Evolutionary conservation across 2,113 vertebrate species (phyloP).

Genomic region (Panthera tigris): DNA sequence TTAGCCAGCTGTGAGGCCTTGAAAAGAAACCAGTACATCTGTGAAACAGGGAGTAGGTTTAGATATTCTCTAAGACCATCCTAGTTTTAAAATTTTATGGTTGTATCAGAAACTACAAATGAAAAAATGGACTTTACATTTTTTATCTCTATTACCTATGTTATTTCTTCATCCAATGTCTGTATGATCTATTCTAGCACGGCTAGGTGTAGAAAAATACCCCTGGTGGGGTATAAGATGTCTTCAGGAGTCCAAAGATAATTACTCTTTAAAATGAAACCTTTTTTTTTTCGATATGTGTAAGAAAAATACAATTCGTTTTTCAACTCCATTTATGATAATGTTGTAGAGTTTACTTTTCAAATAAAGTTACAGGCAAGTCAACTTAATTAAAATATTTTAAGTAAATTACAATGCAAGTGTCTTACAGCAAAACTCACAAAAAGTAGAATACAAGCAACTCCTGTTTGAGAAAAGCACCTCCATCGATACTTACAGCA

Average conservation of each 20-base stretch:
- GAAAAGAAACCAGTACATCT: neutral
- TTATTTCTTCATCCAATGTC: neutral
- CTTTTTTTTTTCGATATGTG: neutral
- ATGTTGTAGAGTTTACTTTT: neutral
- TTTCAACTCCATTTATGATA: neutral
- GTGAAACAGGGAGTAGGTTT: neutral
- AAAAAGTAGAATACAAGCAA: neutral
- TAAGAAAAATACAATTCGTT: neutral
- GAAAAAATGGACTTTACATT: neutral
- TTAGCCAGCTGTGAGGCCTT: neutral
- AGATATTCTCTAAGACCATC: neutral
- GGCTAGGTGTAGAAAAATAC: neutral
- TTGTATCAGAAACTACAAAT: neutral
- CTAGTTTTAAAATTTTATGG: neutral
- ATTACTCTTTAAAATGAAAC: too few relatives aligned
- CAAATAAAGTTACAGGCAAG: neutral
- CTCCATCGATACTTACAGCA: neutral
- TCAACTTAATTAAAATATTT: conserved; percentile 13
- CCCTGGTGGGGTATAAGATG: neutral
- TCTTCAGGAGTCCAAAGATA: neutral
- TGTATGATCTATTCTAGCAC: neutral
- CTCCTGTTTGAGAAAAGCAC: neutral
- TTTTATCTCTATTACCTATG: neutral
- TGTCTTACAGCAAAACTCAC: neutral
- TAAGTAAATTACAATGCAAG: neutral